Percentiles rank a stretch among this genome's conserved stretches.
phyloP scores from a whole-genome alignment of 1,140 invertebrate species.

The Pantala flavescens region DNA sequence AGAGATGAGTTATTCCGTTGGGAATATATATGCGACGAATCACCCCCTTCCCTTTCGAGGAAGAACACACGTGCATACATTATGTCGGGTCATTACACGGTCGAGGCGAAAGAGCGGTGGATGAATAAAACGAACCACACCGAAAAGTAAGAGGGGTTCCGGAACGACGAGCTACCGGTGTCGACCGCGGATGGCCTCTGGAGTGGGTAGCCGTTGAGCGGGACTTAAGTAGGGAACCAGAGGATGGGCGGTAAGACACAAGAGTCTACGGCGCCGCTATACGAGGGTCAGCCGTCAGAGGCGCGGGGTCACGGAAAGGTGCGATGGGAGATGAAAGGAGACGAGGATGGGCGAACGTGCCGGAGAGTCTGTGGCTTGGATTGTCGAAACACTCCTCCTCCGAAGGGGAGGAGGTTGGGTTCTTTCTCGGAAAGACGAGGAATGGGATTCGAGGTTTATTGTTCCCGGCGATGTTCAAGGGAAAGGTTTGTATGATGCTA shows the following conservation, averaged over 20 bases:
- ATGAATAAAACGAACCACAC: background rate
- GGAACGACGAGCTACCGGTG: background rate
- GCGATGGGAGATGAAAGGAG: background rate
- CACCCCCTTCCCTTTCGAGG: background rate
- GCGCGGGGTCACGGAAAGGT: background rate
- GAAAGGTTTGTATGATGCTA: no score
- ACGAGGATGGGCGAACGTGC: background rate
- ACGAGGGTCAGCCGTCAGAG: background rate
- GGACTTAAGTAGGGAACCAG: background rate
- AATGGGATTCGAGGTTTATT: no score
- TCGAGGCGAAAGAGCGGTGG: background rate
- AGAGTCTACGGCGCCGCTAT: background rate
- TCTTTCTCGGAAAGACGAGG: no score
- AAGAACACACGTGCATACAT: background rate
- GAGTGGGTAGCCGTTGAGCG: background rate
- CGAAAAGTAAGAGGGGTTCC: background rate
- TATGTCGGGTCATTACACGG: background rate
- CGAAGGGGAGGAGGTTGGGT: background rate
- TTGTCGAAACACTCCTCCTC: background rate
- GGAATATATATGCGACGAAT: background rate
- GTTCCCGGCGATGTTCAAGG: no score
- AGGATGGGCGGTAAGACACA: slow-evolving; percentile 7
- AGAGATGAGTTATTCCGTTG: no score
- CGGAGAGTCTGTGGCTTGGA: background rate
- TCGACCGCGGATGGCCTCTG: background rate